Percentiles rank a stretch among this genome's conserved stretches.
These are phyloP conservation scores for Casuarius casuarius DNA, from an alignment of 2,113 vertebrate genomes.

Conservation along the genomic window DNA sequence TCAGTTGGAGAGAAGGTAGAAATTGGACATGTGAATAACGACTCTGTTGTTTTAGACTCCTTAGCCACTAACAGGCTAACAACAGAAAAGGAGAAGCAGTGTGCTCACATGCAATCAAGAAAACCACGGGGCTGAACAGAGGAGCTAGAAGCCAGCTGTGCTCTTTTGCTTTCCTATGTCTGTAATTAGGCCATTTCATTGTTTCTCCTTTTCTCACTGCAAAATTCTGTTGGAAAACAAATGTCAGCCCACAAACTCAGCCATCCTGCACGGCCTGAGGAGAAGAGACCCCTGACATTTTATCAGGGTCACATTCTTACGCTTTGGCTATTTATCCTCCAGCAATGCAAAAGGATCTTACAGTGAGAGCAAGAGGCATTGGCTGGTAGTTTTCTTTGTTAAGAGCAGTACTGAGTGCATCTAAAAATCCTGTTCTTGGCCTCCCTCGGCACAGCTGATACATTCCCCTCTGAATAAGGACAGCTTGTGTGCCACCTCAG, in stretches of 20 bases:
- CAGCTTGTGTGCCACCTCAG: background rate
- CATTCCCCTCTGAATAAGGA: background rate
- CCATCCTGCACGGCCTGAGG: background rate
- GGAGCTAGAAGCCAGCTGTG: background rate
- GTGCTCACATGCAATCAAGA: rapidly evolving
- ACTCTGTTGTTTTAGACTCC: background rate
- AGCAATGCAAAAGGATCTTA: background rate
- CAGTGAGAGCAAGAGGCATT: background rate
- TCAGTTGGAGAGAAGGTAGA: background rate
- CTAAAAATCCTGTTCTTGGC: background rate
- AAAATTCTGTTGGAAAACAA: background rate
- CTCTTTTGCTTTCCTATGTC: background rate
- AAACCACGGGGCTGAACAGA: background rate
- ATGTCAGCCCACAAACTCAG: background rate
- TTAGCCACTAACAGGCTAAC: background rate
- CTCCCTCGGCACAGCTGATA: background rate
- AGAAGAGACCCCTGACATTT: background rate
- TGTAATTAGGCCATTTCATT: background rate
- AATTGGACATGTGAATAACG: background rate
- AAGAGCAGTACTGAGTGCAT: background rate
- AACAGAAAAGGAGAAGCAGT: background rate
- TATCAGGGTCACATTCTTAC: background rate
- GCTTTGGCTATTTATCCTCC: background rate
- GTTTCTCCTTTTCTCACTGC: background rate
- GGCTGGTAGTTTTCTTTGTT: background rate